phyloP scores from a whole-genome alignment of 2,797 vertebrate species.

The Galagoides demidoff region DNA sequence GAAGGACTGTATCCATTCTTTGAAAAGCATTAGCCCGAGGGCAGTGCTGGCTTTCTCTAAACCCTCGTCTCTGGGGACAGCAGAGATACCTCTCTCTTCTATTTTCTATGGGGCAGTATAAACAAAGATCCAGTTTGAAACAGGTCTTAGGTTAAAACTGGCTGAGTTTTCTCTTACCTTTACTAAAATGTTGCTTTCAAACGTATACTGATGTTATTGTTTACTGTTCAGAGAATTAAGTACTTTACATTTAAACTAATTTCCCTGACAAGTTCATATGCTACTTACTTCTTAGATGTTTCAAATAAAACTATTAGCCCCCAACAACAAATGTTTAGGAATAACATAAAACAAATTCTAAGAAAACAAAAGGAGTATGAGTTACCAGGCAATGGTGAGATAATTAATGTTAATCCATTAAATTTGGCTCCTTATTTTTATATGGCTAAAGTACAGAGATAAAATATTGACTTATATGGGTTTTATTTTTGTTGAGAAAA shows the following conservation, averaged over 20 bases:
- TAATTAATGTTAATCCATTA: neutral
- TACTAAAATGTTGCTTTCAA: slow-evolving; percentile 8
- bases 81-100: neutral
- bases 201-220: neutral
- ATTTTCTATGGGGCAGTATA: slow-evolving; percentile 15
- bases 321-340: slow-evolving; percentile 30
- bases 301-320: slow-evolving; percentile 25
- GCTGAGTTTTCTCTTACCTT: slow-evolving; percentile 33
- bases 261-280: slow-evolving; percentile 4
- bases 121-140: neutral
- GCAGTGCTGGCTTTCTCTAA: slow-evolving; percentile 8
- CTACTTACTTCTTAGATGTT: slow-evolving; percentile 24
- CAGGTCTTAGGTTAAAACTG: neutral
- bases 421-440: neutral
- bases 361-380: neutral
- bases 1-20: neutral
- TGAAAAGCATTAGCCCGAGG: neutral
- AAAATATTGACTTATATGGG: neutral
- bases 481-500: slow-evolving; percentile 37
- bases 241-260: slow-evolving; percentile 27
- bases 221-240: slow-evolving; percentile 3
- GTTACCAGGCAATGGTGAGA: neutral
- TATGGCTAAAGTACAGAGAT: neutral
- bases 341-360: slow-evolving; percentile 8
- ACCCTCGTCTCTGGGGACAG: neutral